These are phyloP conservation scores for Ovis canadensis DNA, from an alignment of 2,113 vertebrate genomes.

Conservation along the genomic window DNA sequence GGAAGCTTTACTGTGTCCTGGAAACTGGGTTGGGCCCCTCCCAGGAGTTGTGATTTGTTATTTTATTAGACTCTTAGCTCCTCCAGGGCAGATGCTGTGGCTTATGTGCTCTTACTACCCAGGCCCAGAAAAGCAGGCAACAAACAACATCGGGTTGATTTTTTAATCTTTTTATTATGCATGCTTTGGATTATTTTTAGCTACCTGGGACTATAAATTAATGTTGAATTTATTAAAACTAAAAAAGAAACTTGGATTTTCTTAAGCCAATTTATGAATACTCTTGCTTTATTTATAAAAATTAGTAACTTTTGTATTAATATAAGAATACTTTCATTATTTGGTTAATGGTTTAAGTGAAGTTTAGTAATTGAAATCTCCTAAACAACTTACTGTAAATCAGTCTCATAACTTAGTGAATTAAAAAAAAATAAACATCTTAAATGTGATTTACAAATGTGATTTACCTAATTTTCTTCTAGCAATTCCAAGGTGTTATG, in stretches of 20 bases:
- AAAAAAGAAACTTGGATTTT: neutral
- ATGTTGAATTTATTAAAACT: constrained; percentile 13
- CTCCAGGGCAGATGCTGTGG: neutral
- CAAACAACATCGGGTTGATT: neutral
- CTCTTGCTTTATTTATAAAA: neutral
- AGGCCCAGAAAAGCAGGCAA: no score
- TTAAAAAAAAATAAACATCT: neutral
- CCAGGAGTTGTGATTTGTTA: neutral
- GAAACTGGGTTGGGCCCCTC: neutral
- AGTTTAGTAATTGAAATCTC: neutral
- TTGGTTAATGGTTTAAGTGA: neutral
- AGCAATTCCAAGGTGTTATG: neutral
- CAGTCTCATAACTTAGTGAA: neutral
- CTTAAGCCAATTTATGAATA: neutral
- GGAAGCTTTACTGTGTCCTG: neutral
- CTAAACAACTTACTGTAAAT: neutral
- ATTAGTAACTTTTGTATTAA: neutral
- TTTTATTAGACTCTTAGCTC: neutral
- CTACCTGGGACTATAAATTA: neutral
- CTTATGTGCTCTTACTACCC: neutral
- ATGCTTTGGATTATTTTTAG: neutral
- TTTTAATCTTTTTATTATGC: neutral
- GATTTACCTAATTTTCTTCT: neutral
- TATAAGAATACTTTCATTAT: neutral
- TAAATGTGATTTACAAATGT: neutral